A percentile compares a stretch with the other conserved stretches of the same genome.
Conservation (phyloP, 1,140 invertebrate genomes). For the Lanistes nyassanus region DNA sequence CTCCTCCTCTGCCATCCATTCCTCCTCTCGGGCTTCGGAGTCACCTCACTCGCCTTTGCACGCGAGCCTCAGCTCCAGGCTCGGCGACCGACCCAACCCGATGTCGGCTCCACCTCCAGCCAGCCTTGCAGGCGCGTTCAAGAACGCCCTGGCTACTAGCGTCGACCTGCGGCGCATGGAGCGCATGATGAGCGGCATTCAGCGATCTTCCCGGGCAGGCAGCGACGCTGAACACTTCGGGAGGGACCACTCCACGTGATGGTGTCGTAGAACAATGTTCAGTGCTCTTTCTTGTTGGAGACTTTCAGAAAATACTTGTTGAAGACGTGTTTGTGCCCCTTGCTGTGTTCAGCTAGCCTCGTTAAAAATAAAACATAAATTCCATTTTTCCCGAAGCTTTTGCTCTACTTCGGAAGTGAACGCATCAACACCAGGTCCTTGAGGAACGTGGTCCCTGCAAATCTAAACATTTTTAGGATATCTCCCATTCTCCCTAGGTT, state of each 20-base stretch:
- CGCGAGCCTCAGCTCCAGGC: background rate
- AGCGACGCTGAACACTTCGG: background rate
- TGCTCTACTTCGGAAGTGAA: too few relatives aligned
- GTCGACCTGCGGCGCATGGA: slow-evolving; percentile 18
- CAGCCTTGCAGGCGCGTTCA: background rate
- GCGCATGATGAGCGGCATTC: slow-evolving; percentile 17
- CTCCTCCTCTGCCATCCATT: slow-evolving; percentile 2
- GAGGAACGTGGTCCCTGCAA: too few relatives aligned
- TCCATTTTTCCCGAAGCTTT: too few relatives aligned
- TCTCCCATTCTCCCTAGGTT: too few relatives aligned
- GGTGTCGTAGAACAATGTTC: too few relatives aligned
- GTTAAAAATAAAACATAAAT: too few relatives aligned
- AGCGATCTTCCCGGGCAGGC: background rate
- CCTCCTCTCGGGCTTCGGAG: background rate
- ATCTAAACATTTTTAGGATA: too few relatives aligned
- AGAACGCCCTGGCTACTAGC: slow-evolving; percentile 4
- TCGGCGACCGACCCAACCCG: background rate
- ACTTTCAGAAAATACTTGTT: background rate
- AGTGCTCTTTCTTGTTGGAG: background rate
- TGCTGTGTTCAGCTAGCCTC: too few relatives aligned
- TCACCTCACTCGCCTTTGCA: background rate
- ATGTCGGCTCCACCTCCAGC: background rate
- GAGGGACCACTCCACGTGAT: background rate
- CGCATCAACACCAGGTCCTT: too few relatives aligned
- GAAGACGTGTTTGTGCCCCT: background rate